Conservation (phyloP, 2,888 invertebrate species). For the Seladonia tumulorum region DNA sequence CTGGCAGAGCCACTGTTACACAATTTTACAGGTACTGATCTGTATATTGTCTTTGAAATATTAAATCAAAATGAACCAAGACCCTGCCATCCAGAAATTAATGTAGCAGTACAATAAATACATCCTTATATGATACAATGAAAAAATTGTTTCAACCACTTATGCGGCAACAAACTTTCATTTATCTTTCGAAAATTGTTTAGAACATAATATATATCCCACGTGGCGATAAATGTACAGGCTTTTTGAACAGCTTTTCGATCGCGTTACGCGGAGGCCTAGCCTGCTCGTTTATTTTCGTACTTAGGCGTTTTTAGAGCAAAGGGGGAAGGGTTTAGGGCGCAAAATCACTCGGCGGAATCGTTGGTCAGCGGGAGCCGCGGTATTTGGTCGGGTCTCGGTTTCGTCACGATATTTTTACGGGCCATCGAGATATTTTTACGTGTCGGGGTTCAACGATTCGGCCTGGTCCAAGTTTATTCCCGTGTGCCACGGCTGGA, state of each 20-base stretch:
- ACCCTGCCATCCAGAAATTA: no score
- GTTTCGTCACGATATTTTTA: slow-evolving; percentile 68
- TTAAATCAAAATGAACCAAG: no score
- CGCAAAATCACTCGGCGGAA: slow-evolving; percentile 1
- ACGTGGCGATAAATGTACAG: neutral
- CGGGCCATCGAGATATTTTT: slow-evolving; percentile 79
- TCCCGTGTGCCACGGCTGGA: slow-evolving; percentile 24
- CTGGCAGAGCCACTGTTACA: no score
- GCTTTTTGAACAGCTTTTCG: neutral
- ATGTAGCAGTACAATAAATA: no score
- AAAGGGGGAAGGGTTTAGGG: neutral
- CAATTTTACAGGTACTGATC: no score
- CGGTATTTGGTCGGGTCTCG: slow-evolving; percentile 50
- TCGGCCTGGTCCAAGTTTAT: slow-evolving; percentile 67
- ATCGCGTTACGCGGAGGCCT: neutral
- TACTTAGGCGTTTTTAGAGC: neutral
- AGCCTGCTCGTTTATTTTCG: neutral
- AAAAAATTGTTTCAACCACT: no score
- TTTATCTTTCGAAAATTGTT: no score
- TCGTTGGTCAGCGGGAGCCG: slow-evolving; percentile 54
- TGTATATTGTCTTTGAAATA: no score
- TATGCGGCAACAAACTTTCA: no score
- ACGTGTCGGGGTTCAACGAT: slow-evolving; percentile 79
- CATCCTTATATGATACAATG: no score
- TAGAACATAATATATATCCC: no score